phyloP scores from a whole-genome alignment of 2,797 vertebrate genomes.

The Pteropus rufus region DNA sequence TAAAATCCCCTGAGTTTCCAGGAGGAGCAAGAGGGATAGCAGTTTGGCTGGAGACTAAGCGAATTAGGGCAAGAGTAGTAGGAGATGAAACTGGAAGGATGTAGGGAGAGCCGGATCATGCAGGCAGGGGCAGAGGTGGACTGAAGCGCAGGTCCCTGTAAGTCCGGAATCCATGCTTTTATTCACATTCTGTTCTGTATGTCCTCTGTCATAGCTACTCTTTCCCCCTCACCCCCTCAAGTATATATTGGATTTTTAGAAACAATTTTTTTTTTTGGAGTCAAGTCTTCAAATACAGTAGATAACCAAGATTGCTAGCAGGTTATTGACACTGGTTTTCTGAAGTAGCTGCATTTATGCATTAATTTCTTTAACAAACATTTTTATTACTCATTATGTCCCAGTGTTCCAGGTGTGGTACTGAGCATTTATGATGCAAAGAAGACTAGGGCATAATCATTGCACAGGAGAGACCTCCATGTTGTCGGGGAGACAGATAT shows the following conservation, averaged over 20 bases:
- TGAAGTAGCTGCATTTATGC: not conserved
- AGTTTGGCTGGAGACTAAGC: not conserved
- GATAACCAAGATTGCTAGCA: not conserved
- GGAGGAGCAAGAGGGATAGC: not conserved
- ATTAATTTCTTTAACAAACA: not conserved
- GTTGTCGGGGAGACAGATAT: not conserved
- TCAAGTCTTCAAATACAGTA: not conserved
- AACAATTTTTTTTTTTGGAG: not conserved
- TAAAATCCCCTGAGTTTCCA: not conserved
- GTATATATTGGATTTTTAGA: not conserved
- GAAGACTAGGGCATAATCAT: not conserved
- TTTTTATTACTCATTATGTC: not conserved
- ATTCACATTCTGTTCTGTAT: not conserved
- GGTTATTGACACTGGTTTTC: not conserved
- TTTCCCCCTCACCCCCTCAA: not conserved
- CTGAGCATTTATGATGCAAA: not conserved
- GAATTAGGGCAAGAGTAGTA: not conserved
- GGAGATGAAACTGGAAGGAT: not conserved
- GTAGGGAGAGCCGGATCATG: not conserved
- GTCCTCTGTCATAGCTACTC: not conserved
- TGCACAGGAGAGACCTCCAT: not conserved
- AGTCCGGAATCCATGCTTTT: not conserved
- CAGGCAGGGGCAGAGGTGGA: not conserved
- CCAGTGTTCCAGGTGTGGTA: not conserved
- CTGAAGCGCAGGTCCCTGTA: not conserved